Base-by-base conservation (phyloP, 2,888 invertebrate species). In the Doris montereyensis region DNA sequence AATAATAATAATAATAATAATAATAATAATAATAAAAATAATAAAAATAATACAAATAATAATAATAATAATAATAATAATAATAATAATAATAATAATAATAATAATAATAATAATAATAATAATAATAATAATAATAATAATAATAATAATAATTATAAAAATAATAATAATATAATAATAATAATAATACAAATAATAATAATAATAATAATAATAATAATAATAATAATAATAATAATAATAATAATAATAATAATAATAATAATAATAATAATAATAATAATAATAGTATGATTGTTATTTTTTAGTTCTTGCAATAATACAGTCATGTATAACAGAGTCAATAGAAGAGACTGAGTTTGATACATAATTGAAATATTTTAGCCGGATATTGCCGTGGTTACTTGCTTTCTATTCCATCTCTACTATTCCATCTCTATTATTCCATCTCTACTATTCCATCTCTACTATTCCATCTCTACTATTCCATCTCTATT, bases 161-260 rank as follows among this genome's bases (percentile, higher is more conserved):
- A 41, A 10, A 17, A 41, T 41, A 17, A 41, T 41, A 17, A 41
- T 41, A 17, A 41, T 41, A 41, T 41, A 17, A 41, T 41, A 17
- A 41, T 41, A 17, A 41, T 41, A 17, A 41, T 41, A 17, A 41
- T 41, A 17, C 5, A 10, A 17, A 41, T 41, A 17, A 41, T 41
- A 17, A 41, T 41, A 17, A 41, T 41, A 13, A 34, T 0, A 5
- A 70, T 30, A 0, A 70, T 52, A 30, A 75, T 75, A 1, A 75
- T 75, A 62, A 75, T 60, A 30, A 62, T 62, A 1, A 65, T 62
- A 62, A 30, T 62, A 62, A 75, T 0, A 62, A 75, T 75, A 62
- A 75, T 75, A 62, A 75, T 75, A 62, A 75, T 75, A 62, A 75
- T 76, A 68, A 76, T 76, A 68, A 76, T 68, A 52, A 75, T 62